phyloP scores from a whole-genome alignment of 2,888 invertebrate species.

The Nesidiocoris tenuis region DNA sequence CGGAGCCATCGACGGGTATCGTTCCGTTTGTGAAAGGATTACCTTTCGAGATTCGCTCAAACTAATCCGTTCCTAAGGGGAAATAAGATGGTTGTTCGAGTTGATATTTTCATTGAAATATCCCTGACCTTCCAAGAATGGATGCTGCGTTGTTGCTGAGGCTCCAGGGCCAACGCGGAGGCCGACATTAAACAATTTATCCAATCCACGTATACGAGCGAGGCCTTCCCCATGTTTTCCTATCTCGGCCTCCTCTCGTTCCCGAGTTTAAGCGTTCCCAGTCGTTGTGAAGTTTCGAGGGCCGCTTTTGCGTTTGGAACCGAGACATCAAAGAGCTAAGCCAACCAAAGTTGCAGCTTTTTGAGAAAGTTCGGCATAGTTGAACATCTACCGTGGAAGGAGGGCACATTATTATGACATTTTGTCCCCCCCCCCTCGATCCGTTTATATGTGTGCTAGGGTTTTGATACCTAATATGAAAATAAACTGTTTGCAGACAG shows the following conservation, averaged over 20 bases:
- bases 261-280: not conserved
- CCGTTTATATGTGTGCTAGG: too few relatives aligned
- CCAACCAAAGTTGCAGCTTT: not conserved
- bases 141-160: not conserved
- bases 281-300: not conserved
- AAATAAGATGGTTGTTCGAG: not conserved
- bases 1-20: too few relatives aligned
- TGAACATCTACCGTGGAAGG: too few relatives aligned
- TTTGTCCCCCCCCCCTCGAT: too few relatives aligned
- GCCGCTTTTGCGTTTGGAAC: not conserved
- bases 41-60: too few relatives aligned
- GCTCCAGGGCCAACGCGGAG: slow-evolving; percentile 4
- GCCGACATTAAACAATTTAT: slow-evolving; percentile 38
- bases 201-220: not conserved
- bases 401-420: too few relatives aligned
- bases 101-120: slow-evolving; percentile 28
- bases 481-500: too few relatives aligned
- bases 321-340: not conserved
- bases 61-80: too few relatives aligned
- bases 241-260: too few relatives aligned
- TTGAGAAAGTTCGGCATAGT: not conserved
- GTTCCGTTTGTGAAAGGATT: too few relatives aligned
- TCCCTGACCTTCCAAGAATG: slow-evolving; percentile 33
- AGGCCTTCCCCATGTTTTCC: not conserved
- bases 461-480: too few relatives aligned